phyloP scores from a whole-genome alignment of 2,113 vertebrate genomes.

The Sylvia atricapilla region DNA sequence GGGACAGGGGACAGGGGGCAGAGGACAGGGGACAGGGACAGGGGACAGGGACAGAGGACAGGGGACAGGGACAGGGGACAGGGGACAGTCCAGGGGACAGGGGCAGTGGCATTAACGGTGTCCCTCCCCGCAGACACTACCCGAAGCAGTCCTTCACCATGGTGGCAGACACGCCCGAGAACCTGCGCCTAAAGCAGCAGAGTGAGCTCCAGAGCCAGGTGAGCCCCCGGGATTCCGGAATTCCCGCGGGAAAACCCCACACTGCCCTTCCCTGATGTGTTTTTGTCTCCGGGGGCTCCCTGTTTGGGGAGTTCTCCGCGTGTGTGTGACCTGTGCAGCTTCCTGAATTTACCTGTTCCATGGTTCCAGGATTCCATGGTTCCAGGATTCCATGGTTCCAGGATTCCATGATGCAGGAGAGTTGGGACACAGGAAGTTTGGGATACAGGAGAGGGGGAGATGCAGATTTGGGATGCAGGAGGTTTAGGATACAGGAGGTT shows the following conservation, averaged over 20 bases:
- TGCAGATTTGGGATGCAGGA: too few relatives aligned
- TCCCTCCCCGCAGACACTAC: conserved; percentile 85
- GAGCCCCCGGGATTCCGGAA: background rate
- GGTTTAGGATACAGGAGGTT: too few relatives aligned
- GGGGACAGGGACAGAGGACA: too few relatives aligned
- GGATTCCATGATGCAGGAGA: too few relatives aligned
- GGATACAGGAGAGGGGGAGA: too few relatives aligned
- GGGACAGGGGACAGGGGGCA: too few relatives aligned
- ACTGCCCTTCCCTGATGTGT: rapidly evolving
- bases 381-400: too few relatives aligned
- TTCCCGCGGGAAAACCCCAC: background rate
- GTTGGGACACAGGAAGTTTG: too few relatives aligned
- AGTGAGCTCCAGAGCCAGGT: conserved; percentile 97
- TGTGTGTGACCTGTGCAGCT: background rate
- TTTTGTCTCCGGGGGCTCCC: background rate
- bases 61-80: too few relatives aligned
- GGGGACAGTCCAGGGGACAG: too few relatives aligned
- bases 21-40: too few relatives aligned
- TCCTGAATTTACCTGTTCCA: background rate
- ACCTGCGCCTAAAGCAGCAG: conserved; percentile 95
- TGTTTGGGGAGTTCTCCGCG: background rate
- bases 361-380: too few relatives aligned
- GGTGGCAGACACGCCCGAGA: conserved; percentile 96
- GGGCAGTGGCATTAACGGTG: background rate
- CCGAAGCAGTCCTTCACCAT: conserved; percentile 93